Conservation (phyloP, 2,797 vertebrate species). For the Phataginus tetradactyla region DNA sequence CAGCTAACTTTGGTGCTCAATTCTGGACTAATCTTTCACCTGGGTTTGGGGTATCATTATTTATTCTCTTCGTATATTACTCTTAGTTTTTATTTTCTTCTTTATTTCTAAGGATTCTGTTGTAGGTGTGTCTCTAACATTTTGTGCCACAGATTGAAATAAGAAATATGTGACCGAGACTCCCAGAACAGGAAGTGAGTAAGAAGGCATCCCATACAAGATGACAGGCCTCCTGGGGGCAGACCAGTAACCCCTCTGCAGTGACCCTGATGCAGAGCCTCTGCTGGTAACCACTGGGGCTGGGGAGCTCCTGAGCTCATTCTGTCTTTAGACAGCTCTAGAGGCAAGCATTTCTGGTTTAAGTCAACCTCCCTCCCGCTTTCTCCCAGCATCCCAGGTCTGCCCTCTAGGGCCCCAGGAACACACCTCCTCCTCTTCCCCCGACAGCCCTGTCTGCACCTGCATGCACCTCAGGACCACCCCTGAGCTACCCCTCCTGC, state of each 20-base stretch:
- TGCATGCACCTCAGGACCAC: neutral
- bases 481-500: neutral
- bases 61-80: conserved; percentile 15
- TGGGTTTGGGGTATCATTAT: neutral
- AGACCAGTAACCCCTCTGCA: neutral
- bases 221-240: fast-evolving
- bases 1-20: neutral
- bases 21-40: neutral
- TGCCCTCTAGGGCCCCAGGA: neutral
- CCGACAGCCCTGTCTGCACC: neutral
- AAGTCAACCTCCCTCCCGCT: neutral
- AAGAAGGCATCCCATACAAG: neutral
- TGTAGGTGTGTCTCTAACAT: neutral
- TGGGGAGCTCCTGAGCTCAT: neutral
- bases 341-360: neutral
- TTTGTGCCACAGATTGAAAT: neutral
- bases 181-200: neutral
- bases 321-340: neutral
- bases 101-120: conserved; percentile 7
- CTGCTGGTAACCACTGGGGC: neutral
- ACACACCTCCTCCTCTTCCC: neutral
- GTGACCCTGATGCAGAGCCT: neutral
- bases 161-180: neutral
- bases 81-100: neutral
- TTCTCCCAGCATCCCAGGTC: neutral